These are phyloP conservation scores for Meloidogyne exigua DNA, from an alignment of 1,140 invertebrate genomes.

Conservation along the genomic window DNA sequence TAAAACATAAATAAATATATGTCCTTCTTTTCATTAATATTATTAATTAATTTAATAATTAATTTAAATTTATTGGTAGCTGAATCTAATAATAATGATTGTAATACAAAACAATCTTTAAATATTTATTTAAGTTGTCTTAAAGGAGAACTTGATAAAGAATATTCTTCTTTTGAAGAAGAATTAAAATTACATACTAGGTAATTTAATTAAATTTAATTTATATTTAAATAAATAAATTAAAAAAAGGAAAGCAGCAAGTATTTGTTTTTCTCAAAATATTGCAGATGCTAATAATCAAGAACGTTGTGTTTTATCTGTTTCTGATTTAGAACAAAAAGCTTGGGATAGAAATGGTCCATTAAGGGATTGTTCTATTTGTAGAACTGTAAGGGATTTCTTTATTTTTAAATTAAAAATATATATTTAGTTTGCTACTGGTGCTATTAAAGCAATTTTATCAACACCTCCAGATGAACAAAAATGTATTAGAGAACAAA, in stretches of 20 bases:
- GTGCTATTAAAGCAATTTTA: conserved; percentile 62
- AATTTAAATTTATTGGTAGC: background rate
- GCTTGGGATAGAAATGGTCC: conserved; percentile 54
- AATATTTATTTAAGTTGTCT: conserved; percentile 60
- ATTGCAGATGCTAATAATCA: conserved; percentile 61
- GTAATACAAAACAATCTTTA: conserved; percentile 44
- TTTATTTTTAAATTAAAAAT: conserved; percentile 11
- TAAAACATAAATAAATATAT: no score
- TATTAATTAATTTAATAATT: background rate
- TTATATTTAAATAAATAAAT: conserved; percentile 8
- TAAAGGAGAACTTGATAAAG: conserved; percentile 52
- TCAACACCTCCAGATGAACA: conserved; percentile 61
- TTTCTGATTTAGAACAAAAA: conserved; percentile 55
- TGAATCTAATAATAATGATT: conserved; percentile 1
- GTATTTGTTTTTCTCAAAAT: conserved; percentile 56
- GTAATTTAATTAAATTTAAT: conserved; percentile 20
- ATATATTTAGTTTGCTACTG: conserved; percentile 62
- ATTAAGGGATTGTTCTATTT: conserved; percentile 59
- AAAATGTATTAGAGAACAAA: conserved; percentile 61
- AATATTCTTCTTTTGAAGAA: conserved; percentile 55
- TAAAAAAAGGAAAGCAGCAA: conserved; percentile 50
- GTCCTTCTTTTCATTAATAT: background rate
- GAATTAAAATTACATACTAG: conserved; percentile 53
- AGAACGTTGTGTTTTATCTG: conserved; percentile 60
- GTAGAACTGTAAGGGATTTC: conserved; percentile 46